Conservation (phyloP, 2,888 invertebrate species). For the Orthosia gothica region DNA sequence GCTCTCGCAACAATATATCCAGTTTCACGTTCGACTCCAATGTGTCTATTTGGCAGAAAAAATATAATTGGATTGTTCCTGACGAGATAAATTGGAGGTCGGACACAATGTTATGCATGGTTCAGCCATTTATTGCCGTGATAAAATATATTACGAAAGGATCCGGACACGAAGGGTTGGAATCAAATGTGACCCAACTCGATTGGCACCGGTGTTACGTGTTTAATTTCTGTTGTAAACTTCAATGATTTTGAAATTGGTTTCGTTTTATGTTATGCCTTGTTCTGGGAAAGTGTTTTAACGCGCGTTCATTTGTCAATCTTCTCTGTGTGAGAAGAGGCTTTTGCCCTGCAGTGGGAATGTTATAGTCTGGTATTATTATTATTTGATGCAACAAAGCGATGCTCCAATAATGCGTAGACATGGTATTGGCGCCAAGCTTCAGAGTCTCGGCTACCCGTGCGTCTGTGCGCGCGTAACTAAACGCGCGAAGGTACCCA, state of each 20-base stretch:
- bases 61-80: conserved; percentile 88
- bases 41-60: conserved; percentile 85
- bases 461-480: neutral
- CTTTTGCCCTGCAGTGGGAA: too few relatives aligned
- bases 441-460: too few relatives aligned
- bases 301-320: too few relatives aligned
- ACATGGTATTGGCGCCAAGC: neutral
- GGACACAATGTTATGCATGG: conserved; percentile 75
- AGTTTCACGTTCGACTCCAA: conserved; percentile 72
- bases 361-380: too few relatives aligned
- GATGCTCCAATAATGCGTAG: neutral
- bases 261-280: conserved; percentile 11
- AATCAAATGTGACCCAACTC: conserved; percentile 59
- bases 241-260: conserved; percentile 36
- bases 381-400: neutral
- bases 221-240: conserved; percentile 51
- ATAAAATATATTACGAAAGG: conserved; percentile 72
- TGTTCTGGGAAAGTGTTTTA: neutral
- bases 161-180: conserved; percentile 42
- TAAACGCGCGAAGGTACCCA: too few relatives aligned
- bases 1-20: conserved; percentile 76
- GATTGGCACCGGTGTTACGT: conserved; percentile 38
- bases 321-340: too few relatives aligned
- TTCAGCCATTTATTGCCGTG: conserved; percentile 76
- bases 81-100: conserved; percentile 84